phyloP scores from a whole-genome alignment of 2,888 invertebrate genomes.

The Frankliniella intonsa region DNA sequence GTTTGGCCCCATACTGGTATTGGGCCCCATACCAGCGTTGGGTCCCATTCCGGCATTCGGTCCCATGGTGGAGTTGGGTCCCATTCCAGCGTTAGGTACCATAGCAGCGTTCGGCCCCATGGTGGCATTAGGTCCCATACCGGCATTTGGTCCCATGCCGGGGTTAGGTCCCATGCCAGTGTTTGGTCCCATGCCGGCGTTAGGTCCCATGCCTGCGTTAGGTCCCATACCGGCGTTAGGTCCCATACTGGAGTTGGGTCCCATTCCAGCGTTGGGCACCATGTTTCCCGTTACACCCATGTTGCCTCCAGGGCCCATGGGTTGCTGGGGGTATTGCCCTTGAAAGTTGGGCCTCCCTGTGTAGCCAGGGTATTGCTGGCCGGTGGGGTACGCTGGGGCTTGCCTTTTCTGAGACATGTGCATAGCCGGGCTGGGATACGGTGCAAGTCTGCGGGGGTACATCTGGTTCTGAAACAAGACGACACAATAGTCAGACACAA shows the following conservation, averaged over 20 bases:
- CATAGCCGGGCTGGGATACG: constrained; percentile 81
- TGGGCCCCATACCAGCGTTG: constrained; percentile 29
- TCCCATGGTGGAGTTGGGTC: not conserved
- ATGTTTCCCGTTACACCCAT: constrained; percentile 28
- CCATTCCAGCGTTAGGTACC: not conserved
- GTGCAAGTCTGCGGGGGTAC: constrained; percentile 75
- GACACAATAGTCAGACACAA: not conserved
- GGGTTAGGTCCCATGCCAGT: not conserved
- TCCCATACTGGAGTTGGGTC: constrained; percentile 30
- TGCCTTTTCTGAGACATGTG: constrained; percentile 76
- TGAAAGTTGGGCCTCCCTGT: constrained; percentile 53
- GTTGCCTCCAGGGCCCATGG: constrained; percentile 46
- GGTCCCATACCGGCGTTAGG: constrained; percentile 1
- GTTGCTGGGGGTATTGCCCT: constrained; percentile 57
- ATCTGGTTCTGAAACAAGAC: constrained; percentile 43
- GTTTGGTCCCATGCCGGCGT: not conserved
- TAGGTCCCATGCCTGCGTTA: not conserved
- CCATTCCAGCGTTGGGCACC: constrained; percentile 28
- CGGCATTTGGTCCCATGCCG: not conserved
- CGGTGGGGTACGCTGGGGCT: constrained; percentile 14
- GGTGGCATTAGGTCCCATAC: not conserved
- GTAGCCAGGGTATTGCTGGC: constrained; percentile 47
- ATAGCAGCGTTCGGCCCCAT: not conserved
- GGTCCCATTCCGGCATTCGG: constrained; percentile 28
- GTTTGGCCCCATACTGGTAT: not conserved